Percentiles rank a stretch among this genome's conserved stretches.
Conservation (phyloP, 2,888 invertebrate genomes). For the Andrena camellia region DNA sequence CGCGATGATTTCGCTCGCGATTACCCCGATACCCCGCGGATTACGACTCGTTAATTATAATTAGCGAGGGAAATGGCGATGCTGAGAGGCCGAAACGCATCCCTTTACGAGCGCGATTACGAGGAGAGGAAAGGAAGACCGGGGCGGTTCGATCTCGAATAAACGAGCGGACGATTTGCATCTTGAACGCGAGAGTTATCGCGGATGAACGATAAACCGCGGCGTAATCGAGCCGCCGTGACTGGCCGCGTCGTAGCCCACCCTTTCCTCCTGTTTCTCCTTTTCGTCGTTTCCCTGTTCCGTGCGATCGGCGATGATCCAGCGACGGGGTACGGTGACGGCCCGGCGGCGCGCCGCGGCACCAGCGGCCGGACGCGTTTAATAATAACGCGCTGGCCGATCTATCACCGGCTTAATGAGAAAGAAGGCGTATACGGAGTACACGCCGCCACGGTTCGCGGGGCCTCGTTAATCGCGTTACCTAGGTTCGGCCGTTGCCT, state of each 20-base stretch:
- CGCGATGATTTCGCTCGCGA: not conserved
- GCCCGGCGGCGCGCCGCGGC: too few relatives aligned
- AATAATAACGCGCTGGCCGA: conserved; percentile 57
- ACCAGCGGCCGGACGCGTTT: conserved; percentile 31
- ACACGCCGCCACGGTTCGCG: conserved; percentile 48
- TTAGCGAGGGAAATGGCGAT: conserved; percentile 16
- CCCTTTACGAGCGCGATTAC: conserved; percentile 13
- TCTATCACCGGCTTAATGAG: conserved; percentile 64
- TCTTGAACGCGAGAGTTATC: conserved; percentile 27
- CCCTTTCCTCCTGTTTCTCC: not conserved
- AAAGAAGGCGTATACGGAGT: conserved; percentile 52
- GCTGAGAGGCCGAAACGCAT: conserved; percentile 8
- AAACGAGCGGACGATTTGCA: conserved; percentile 33
- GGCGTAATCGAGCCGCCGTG: not conserved
- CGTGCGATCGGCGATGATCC: conserved; percentile 18
- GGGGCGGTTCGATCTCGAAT: conserved; percentile 19
- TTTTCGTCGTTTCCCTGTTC: conserved; percentile 7
- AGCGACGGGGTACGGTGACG: not conserved
- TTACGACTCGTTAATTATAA: conserved; percentile 36
- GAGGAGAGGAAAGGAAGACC: conserved; percentile 21
- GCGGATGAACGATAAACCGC: conserved; percentile 36
- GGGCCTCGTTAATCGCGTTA: conserved; percentile 59
- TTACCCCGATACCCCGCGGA: conserved; percentile 2
- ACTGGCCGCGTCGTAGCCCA: not conserved
- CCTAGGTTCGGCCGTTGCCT: conserved; percentile 43